Base-by-base conservation (phyloP, 1,140 invertebrate species). In the Chrysomallon squamiferum region DNA sequence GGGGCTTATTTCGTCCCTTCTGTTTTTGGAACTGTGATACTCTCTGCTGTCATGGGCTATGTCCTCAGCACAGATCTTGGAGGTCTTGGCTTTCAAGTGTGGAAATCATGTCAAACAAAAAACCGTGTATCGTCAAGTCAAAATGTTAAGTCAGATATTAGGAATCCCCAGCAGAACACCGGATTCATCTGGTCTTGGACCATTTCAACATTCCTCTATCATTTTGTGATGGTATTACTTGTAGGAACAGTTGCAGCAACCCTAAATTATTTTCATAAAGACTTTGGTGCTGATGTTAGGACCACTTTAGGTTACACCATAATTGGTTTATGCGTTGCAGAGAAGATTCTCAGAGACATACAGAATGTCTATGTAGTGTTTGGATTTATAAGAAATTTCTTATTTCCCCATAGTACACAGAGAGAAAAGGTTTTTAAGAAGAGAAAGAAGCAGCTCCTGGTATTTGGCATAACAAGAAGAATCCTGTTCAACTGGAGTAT, bases 21-120 rank as follows among this genome's bases (percentile, higher is more conserved):
- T n/a, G 71, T 66, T 45, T 52, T 81, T 18, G 76, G 62, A 25
- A 72, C 72, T 1, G 69, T 84, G 2, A 49, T 84, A 6, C 33
- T 84, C n/a, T 70, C 74, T 25, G 69, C 79, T 7, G 13, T 69
- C 25, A 71, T 73, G 66, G 84, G 84, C 32, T 84, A 83, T 59
- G 45, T 84, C 27, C 74, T 85, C 20, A 84, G 84, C 66, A 79
- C 73, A 38, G 80, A 85, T 61, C 63, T 83, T 9, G 74, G 82
- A 15, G 72, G 74, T 4, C 75, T 83, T 54, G 70, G 72, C 38
- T 66, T 61, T 56, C 74, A 78, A 60, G 38, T 79, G 2, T 57
- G 69, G 45, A 62, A 63, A 30, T 54, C 57, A 6, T 70, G 50
- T 43, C 67, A 63, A 32, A 66, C 60, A 22, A 62, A 60, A 22